phyloP scores from a whole-genome alignment of 2,888 invertebrate genomes.

The Halocaridina rubra region DNA sequence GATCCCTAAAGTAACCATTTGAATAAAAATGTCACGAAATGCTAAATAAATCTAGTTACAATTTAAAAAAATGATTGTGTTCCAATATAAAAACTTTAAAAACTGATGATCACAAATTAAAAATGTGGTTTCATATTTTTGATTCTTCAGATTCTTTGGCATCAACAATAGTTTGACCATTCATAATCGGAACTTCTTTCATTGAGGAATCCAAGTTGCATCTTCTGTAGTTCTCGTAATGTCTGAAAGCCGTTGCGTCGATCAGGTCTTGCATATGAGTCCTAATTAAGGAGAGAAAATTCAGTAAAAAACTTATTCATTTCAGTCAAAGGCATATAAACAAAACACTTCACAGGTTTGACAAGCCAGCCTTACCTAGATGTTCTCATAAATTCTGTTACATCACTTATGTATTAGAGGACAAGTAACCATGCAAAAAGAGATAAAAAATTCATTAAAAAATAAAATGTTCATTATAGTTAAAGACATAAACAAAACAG shows the following conservation, averaged over 20 bases:
- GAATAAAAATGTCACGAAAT: too few relatives aligned
- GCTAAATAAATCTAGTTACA: too few relatives aligned
- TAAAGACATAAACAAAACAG: too few relatives aligned
- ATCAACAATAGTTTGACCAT: neutral
- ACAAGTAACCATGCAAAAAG: neutral
- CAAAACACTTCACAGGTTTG: too few relatives aligned
- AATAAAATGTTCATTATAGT: neutral
- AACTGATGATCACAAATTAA: too few relatives aligned
- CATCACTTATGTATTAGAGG: neutral
- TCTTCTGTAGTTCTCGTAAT: slow-evolving; percentile 66
- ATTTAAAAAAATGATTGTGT: too few relatives aligned
- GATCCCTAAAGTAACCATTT: too few relatives aligned
- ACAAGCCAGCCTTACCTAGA: too few relatives aligned
- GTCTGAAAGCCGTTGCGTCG: slow-evolving; percentile 65
- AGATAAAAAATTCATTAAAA: neutral
- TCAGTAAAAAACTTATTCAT: neutral
- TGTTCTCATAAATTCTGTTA: neutral
- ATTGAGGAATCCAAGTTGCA: neutral
- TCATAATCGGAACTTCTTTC: neutral
- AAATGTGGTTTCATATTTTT: slow-evolving; percentile 21
- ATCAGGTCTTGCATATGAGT: slow-evolving; percentile 66
- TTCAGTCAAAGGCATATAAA: too few relatives aligned
- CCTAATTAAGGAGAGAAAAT: slow-evolving; percentile 44
- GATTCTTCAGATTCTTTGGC: neutral
- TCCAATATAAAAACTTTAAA: too few relatives aligned